phyloP scores from a whole-genome alignment of 2,797 vertebrate species.

The Darevskia nairensis region DNA sequence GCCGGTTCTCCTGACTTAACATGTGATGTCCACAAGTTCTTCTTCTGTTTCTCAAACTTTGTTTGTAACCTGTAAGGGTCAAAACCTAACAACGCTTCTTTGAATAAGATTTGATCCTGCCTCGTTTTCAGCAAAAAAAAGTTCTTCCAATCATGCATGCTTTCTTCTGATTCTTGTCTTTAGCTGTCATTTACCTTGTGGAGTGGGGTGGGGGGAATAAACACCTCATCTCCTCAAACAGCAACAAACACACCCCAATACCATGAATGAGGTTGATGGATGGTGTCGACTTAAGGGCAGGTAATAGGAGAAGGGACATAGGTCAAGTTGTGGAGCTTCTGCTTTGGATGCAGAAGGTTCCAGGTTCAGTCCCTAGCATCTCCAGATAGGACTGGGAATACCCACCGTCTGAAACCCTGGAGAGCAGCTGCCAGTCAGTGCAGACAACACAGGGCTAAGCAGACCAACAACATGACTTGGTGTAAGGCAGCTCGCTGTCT shows the following conservation, averaged over 20 bases:
- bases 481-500: too few relatives aligned
- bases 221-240: background rate
- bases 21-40: slow-evolving; percentile 65
- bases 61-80: slow-evolving; percentile 45
- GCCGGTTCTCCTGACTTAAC: slow-evolving; percentile 62
- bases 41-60: slow-evolving; percentile 68
- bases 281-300: background rate
- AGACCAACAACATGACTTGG: too few relatives aligned
- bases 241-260: too few relatives aligned
- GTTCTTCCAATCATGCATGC: slow-evolving; percentile 5
- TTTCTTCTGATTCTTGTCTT: background rate
- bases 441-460: too few relatives aligned
- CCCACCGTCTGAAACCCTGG: too few relatives aligned
- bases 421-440: too few relatives aligned
- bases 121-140: slow-evolving; percentile 46
- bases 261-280: background rate
- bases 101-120: slow-evolving; percentile 58
- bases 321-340: background rate
- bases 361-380: background rate
- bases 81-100: slow-evolving; percentile 12
- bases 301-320: background rate
- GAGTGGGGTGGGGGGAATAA: background rate
- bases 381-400: background rate
- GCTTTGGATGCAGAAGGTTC: background rate
- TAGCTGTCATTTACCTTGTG: background rate